Evolutionary conservation across 30 jellyfish, hydroid and myxozoan genomes (phyloP).

Genomic region (Aurelia sp.): DNA sequence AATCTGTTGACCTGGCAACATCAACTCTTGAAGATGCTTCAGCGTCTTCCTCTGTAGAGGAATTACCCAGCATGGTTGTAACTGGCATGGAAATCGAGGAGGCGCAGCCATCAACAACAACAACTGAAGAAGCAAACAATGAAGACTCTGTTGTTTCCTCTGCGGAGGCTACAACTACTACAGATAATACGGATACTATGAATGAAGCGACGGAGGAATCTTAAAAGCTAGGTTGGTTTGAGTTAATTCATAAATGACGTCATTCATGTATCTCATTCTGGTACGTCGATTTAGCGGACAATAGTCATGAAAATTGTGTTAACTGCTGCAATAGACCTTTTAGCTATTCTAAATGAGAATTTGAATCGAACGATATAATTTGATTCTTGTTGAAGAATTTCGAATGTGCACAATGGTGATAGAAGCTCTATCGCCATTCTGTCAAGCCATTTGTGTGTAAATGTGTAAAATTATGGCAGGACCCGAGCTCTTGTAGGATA

Average conservation of each 20-base stretch:
- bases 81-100: slow-evolving; percentile 47
- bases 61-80: slow-evolving; percentile 42
- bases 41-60: slow-evolving; percentile 48
- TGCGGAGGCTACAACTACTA: slow-evolving; percentile 78
- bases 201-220: slow-evolving; percentile 24
- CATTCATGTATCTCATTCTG: too few relatives aligned
- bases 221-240: not conserved
- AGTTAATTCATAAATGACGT: too few relatives aligned
- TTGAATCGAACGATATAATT: too few relatives aligned
- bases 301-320: too few relatives aligned
- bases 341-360: too few relatives aligned
- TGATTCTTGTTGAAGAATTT: too few relatives aligned
- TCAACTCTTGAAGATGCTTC: slow-evolving; percentile 63
- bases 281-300: not conserved
- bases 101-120: slow-evolving; percentile 72
- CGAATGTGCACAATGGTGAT: too few relatives aligned
- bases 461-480: too few relatives aligned
- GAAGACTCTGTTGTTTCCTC: slow-evolving; percentile 59
- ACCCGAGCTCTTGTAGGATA: too few relatives aligned
- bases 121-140: slow-evolving; percentile 47
- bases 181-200: slow-evolving; percentile 12
- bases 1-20: slow-evolving; percentile 60
- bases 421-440: too few relatives aligned
- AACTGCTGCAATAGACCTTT: too few relatives aligned
- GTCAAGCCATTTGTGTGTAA: too few relatives aligned